Base-by-base conservation (phyloP, 2,888 invertebrate genomes). In the Macrophya annulata region DNA sequence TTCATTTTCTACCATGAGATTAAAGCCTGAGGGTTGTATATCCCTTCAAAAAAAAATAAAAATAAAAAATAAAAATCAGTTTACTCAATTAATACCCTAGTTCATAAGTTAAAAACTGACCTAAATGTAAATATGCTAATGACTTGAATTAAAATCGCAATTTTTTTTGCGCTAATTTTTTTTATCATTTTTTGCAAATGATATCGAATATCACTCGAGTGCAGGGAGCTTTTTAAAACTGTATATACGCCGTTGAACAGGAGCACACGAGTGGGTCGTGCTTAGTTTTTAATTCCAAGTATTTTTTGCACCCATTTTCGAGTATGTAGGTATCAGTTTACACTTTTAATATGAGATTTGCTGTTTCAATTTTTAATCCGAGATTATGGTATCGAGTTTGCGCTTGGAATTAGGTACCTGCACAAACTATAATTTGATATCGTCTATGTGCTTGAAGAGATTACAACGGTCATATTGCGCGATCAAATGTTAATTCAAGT, bases 321-420 rank as follows among this genome's bases (percentile, higher is more conserved):
- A 77, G 51, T 43, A 15, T 17, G n/a, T 10, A 59, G 31, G n/a
- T 81, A 40, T 62, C 62, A 43, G 9, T 25, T 81, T 59, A 62
- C 62, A 21, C 15, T 21, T 40, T 81, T 37, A 8, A 43, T 25
- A 62, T 6, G 21, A 81, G 81, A 81, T 81, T 81, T 81, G 62
- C 81, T 9, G 40, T 62, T 40, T 62, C n/a, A 62, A 81, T 81
- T 62, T 62, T 81, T 62, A 81, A 81, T 81, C 81, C 81, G 43
- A 81, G 81, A 62, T 81, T 81, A 81, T 62, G 43, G 43, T 81
- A 81, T 81, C 81, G 81, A 81, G 81, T 81, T 81, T 62, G 21
- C 62, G 62, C 12, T 4, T 40, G 17, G 72, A 72, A 25, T 4
- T 2, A 77, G 51, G 31, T n/a, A 37, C 12, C 21, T 62, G 40